Evolutionary conservation across 2,797 vertebrate species (phyloP).

Genomic region (Hippopotamyrus pictus): DNA sequence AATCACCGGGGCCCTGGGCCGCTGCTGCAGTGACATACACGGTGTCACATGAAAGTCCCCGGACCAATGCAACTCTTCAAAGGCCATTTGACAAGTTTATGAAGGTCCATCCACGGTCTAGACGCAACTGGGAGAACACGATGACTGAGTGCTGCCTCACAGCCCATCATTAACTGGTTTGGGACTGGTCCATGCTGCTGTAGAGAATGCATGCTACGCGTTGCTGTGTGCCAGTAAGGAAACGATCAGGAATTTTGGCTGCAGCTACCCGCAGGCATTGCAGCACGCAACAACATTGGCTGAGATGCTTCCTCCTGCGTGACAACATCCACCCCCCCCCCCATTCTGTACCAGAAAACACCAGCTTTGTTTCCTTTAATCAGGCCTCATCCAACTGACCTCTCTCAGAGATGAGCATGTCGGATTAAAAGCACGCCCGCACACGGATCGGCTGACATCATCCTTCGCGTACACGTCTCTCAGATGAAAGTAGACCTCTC

Average conservation of each 20-base stretch:
- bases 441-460: not conserved
- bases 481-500: not conserved
- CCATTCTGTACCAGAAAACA: not conserved
- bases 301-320: not conserved
- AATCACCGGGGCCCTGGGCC: not conserved
- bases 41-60: not conserved
- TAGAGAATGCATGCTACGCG: not conserved
- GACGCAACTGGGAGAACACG: not conserved
- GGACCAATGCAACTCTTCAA: not conserved
- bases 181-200: not conserved
- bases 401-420: not conserved
- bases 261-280: not conserved
- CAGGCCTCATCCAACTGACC: not conserved
- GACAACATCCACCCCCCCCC: not conserved
- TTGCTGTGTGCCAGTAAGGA: not conserved
- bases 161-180: not conserved
- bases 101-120: not conserved
- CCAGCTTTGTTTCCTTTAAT: not conserved
- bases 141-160: not conserved
- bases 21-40: not conserved
- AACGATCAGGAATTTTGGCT: not conserved
- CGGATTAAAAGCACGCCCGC: not conserved
- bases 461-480: not conserved
- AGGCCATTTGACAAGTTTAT: not conserved
- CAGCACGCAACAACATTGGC: not conserved